These are phyloP conservation scores for Staurois parvus DNA, from an alignment of 2,797 vertebrate species.

Conservation along the genomic window DNA sequence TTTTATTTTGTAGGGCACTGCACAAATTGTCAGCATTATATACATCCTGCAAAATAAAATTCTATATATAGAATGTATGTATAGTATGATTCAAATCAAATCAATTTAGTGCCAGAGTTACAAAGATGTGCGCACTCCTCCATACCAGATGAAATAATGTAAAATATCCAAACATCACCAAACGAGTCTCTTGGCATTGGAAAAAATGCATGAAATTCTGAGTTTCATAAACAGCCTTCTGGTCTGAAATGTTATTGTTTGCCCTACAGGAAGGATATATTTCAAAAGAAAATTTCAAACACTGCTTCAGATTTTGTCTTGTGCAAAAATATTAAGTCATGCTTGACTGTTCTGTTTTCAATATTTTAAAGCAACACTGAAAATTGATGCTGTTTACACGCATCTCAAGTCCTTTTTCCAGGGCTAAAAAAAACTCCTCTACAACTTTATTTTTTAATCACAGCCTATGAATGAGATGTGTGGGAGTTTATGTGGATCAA, in stretches of 20 bases:
- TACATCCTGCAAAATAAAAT: too few relatives aligned
- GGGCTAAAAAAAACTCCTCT: background rate
- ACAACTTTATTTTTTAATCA: slow-evolving; percentile 40
- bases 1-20: too few relatives aligned
- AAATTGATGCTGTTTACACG: slow-evolving; percentile 40
- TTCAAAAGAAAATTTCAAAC: slow-evolving; percentile 5
- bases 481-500: slow-evolving; percentile 8
- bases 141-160: background rate
- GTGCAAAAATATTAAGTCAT: background rate
- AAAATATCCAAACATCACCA: background rate
- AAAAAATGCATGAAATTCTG: slow-evolving; percentile 21
- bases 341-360: slow-evolving; percentile 27
- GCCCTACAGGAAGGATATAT: slow-evolving; percentile 29
- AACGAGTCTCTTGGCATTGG: slow-evolving; percentile 6
- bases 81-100: background rate
- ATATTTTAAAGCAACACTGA: slow-evolving; percentile 47
- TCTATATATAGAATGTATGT: too few relatives aligned
- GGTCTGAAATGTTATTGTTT: slow-evolving; percentile 40
- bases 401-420: slow-evolving; percentile 17
- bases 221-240: slow-evolving; percentile 38
- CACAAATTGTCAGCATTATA: too few relatives aligned
- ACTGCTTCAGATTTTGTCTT: background rate
- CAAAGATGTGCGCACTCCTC: slow-evolving; percentile 7
- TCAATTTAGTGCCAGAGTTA: slow-evolving; percentile 16
- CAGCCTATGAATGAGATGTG: slow-evolving; percentile 41